Base-by-base conservation (phyloP, 2,797 vertebrate genomes). In the Poeciliopsis presidionis region DNA sequence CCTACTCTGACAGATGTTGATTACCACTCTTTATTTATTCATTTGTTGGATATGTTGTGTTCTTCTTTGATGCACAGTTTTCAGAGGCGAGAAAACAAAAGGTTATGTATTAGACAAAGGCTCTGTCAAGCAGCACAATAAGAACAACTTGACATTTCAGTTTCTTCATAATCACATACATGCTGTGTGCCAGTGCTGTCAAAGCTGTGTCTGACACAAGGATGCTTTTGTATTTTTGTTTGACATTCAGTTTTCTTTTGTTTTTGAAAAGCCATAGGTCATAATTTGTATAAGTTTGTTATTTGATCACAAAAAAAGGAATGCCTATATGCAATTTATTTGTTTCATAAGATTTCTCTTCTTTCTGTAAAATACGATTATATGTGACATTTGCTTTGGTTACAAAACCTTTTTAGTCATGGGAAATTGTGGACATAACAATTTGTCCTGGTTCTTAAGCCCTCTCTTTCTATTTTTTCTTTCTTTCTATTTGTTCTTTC, bases 141-240 rank as follows among this genome's bases (percentile, higher is more conserved):
- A 47, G 57, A 84, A 82, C 85, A 87, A 79, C 67, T 61, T 76
- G 45, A 72, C 74, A 59, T 59, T 25, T 81, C 70, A 70, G 49
- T 7, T 67, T 72, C 45, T 73, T 51, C 9, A 45, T 72, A 45
- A 80, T 75, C 75, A 70, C 46, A 28, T 73, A 61, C 55, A 53
- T 51, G 36, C 36, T 39, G 69, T 74, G 65, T 72, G 28, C 45
- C 46, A 59, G 53, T 71, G 25, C 28, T 71, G 47, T 51, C 51
- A 16, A 30, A 28, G 45, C 74, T 79, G 67, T 59, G 71, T 46
- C 43, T 74, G 51, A 77, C 28, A 22, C 51, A 25, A 71, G 61
- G 2, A 57, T 70, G 14, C 22, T 53, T 45, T 20, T 45, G 36
- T 2, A 45, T 28, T 45, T 7, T 45, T 46, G 13, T 14, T 70